Evolutionary conservation across 2,888 invertebrate genomes (phyloP).

Genomic region (Heliconius erato): DNA sequence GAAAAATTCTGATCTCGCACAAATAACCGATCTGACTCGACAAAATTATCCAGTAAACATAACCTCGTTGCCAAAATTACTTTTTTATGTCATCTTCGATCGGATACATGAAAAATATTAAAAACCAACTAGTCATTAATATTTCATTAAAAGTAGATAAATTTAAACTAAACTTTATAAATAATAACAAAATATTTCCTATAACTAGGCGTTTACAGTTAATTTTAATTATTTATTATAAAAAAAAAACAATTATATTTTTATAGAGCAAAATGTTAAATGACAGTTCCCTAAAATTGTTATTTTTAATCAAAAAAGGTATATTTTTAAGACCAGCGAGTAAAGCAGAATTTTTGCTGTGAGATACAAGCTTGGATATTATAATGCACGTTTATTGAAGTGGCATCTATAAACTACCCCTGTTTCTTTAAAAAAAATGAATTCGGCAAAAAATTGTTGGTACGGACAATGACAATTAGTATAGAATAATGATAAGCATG

Average conservation of each 20-base stretch:
- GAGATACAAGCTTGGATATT: too few relatives aligned
- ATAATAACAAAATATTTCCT: background rate
- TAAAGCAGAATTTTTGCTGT: too few relatives aligned
- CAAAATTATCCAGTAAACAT: slow-evolving; percentile 86
- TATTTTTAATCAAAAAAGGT: too few relatives aligned
- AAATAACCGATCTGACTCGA: slow-evolving; percentile 79
- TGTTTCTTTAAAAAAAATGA: too few relatives aligned
- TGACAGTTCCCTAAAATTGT: too few relatives aligned
- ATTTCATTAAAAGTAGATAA: background rate
- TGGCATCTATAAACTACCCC: too few relatives aligned
- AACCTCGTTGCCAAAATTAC: slow-evolving; percentile 68
- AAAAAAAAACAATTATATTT: background rate
- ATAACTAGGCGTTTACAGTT: background rate
- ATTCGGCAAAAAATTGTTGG: too few relatives aligned
- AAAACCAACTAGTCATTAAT: background rate
- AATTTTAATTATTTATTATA: background rate
- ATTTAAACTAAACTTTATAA: background rate
- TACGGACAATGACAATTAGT: too few relatives aligned
- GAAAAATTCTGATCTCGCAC: slow-evolving; percentile 54
- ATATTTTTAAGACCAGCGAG: too few relatives aligned
- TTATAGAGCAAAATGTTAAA: background rate
- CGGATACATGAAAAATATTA: slow-evolving; percentile 41
- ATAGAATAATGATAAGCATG: too few relatives aligned
- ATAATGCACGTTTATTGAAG: too few relatives aligned
- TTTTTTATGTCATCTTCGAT: slow-evolving; percentile 52